Base-by-base conservation (phyloP, 2,113 vertebrate species). In the Clupea harengus region DNA sequence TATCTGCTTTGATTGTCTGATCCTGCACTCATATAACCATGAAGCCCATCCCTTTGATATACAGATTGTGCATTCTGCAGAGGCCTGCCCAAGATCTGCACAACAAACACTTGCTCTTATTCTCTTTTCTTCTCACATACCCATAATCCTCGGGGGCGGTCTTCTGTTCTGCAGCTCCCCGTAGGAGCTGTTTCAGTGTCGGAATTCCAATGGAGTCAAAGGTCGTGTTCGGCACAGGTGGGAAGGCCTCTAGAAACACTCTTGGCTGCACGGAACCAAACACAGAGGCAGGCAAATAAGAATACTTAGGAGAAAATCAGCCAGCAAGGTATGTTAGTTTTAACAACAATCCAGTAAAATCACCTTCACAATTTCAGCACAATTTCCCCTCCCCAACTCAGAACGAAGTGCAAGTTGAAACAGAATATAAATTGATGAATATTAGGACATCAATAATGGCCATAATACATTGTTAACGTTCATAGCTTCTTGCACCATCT, bases 221-320 rank as follows among this genome's bases (percentile, higher is more conserved):
- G 49, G 32, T 82, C 20, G 88, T 15, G 47, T 13, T 50, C 0
- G 91, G 82, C 39, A 85, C 82, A 3, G 86, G 88, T 28, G 94
- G 93, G 84, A 95, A 95, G 82, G 93, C 92, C 25, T 92, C 89
- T 32, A 90, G 83, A 81, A 95, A 94, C 89, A 94, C 89, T 28
- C 86, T 25, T 72, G 54, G 87, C 95, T 95, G n/a, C 81, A 85
- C 8, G 46, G 11, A 3, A 85, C 20, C 46, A 82, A 20, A 60
- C 3, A 84, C 47, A 45, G 47, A 86, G 47, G 45, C 39, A 10
- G 4, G 4, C 32, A 44, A 78, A 78, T 32, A 9, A 75, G 28
- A 75, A 49, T 49, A 8, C 47, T 64, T n/a, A 22, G 57, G 57
- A 6, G 7, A 22, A 64, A 64, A 64, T 7, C 60, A 64, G 60